A percentile compares a stretch with the other conserved stretches of the same genome.
Conservation (phyloP, 2,797 vertebrate species). For the Microhierax caerulescens region DNA sequence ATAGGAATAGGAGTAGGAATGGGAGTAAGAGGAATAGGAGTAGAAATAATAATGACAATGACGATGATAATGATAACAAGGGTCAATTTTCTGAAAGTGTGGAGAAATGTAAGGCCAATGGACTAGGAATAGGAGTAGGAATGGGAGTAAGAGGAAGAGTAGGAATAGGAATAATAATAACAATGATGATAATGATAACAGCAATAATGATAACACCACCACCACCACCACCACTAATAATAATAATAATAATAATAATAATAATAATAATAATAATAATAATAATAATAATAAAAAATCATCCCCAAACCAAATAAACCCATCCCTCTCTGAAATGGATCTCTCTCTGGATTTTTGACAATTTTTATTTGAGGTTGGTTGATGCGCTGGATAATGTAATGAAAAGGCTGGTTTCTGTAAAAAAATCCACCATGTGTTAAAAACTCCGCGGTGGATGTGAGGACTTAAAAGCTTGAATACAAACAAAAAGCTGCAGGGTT, state of each 20-base stretch:
- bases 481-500: neutral
- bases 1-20: neutral
- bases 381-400: fast-evolving
- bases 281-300: no score
- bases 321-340: neutral
- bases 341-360: neutral
- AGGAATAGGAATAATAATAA: neutral
- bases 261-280: no score
- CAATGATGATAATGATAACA: no score
- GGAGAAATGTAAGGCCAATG: no score
- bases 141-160: neutral
- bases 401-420: neutral
- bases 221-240: no score
- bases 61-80: no score
- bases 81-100: no score
- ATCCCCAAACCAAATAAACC: neutral
- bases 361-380: neutral
- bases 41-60: no score
- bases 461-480: neutral
- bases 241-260: no score
- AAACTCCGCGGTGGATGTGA: neutral
- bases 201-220: no score
- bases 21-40: no score
- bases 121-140: no score
- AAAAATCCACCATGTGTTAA: neutral